Conservation (phyloP, 2,888 invertebrate species). For the Pammene aurita region DNA sequence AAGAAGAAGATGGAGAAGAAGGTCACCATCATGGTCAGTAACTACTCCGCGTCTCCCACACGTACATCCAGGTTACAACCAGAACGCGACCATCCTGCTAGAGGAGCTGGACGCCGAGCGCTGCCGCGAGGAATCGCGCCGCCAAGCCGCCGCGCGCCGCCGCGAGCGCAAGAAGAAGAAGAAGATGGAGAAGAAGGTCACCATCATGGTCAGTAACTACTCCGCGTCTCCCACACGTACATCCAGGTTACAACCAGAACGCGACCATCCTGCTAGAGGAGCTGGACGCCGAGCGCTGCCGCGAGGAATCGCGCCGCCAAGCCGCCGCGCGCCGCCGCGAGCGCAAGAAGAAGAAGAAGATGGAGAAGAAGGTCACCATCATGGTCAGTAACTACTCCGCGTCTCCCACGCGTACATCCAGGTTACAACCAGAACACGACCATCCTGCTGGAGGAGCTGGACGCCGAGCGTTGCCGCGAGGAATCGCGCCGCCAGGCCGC, state of each 20-base stretch:
- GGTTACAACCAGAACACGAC: constrained; percentile 98
- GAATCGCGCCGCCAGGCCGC: constrained; percentile 96
- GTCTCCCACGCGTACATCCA: too few relatives aligned
- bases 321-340: constrained; percentile 96
- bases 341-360: constrained; percentile 97
- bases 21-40: constrained; percentile 52
- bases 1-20: constrained; percentile 98
- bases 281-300: constrained; percentile 95
- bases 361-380: constrained; percentile 89
- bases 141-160: constrained; percentile 94
- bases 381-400: constrained; percentile 29
- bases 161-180: constrained; percentile 98
- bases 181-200: constrained; percentile 94
- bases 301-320: constrained; percentile 94
- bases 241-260: constrained; percentile 97
- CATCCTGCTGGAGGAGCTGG: constrained; percentile 96
- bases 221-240: too few relatives aligned
- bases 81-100: constrained; percentile 96
- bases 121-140: constrained; percentile 94
- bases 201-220: constrained; percentile 32
- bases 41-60: too few relatives aligned
- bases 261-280: constrained; percentile 97
- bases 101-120: constrained; percentile 98
- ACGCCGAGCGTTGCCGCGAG: constrained; percentile 95
- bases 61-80: too few relatives aligned